Conservation (phyloP, 2,888 invertebrate species). For the Papilio gigon region DNA sequence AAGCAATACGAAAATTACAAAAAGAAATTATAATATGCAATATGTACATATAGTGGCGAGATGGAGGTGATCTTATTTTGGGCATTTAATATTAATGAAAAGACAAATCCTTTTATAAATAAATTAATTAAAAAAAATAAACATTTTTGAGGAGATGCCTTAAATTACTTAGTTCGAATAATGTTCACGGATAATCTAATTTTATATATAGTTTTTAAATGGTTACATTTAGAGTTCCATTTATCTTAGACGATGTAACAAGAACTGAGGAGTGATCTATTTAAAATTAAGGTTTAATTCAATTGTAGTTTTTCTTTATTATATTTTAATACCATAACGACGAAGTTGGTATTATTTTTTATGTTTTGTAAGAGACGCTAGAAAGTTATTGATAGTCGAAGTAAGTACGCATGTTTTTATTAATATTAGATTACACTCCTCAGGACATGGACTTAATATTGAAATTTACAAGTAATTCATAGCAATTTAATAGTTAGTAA, state of each 20-base stretch:
- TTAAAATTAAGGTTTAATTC: conserved; percentile 8
- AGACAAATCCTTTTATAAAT: conserved; percentile 1
- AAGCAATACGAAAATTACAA: conserved; percentile 31
- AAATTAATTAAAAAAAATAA: conserved; percentile 13
- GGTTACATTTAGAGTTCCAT: conserved; percentile 21
- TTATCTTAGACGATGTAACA: conserved; percentile 9
- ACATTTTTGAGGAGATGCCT: conserved; percentile 26
- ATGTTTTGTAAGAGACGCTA: conserved; percentile 30
- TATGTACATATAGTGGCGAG: conserved; percentile 6
- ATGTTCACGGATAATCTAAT: conserved; percentile 23
- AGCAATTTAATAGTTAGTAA: conserved; percentile 12
- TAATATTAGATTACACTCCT: conserved; percentile 14
- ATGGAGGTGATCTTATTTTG: conserved; percentile 1
- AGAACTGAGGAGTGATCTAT: conserved; percentile 28
- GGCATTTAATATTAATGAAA: conserved; percentile 13
- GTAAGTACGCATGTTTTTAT: conserved; percentile 15
- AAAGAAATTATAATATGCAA: conserved; percentile 10
- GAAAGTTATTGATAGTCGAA: conserved; percentile 13
- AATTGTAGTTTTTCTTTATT: background rate
- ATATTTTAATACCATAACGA: background rate
- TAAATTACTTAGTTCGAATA: conserved; percentile 15
- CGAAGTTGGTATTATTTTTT: conserved; percentile 6
- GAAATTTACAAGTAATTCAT: conserved; percentile 6
- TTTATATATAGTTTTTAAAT: conserved; percentile 35
- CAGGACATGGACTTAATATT: conserved; percentile 10